phyloP scores from a whole-genome alignment of 2,888 invertebrate species.

The Anagyrus pseudococci region DNA sequence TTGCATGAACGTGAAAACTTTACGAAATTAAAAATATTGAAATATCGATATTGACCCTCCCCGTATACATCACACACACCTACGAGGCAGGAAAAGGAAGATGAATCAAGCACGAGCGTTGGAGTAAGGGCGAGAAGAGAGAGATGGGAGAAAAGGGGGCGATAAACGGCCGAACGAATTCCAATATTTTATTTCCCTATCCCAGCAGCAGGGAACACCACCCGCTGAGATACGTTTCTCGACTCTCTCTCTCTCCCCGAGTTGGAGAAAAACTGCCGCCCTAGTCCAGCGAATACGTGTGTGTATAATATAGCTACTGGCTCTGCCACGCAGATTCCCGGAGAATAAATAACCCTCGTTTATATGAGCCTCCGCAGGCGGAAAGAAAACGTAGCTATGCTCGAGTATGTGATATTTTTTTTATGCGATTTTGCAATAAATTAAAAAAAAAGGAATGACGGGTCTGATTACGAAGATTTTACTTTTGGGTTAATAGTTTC shows the following conservation, averaged over 20 bases:
- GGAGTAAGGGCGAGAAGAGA: background rate
- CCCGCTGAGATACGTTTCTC: constrained; percentile 27
- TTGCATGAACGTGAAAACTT: background rate
- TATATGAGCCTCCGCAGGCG: constrained; percentile 4
- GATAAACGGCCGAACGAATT: constrained; percentile 40
- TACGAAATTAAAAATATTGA: constrained; percentile 34
- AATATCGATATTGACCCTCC: constrained; percentile 25
- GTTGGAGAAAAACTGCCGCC: constrained; percentile 26
- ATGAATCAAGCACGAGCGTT: background rate
- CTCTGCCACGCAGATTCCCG: background rate
- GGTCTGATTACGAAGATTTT: too few relatives aligned
- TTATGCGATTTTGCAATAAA: too few relatives aligned
- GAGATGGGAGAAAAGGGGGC: constrained; percentile 28
- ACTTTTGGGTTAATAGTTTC: too few relatives aligned
- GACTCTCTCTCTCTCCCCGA: background rate
- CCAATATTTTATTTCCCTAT: constrained; percentile 42
- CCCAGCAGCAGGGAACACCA: background rate
- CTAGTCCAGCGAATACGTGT: background rate
- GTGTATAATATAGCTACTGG: background rate
- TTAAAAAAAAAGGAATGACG: too few relatives aligned
- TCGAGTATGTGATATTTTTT: too few relatives aligned
- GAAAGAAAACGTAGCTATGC: constrained; percentile 10
- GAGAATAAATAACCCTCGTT: constrained; percentile 34
- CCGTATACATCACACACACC: background rate
- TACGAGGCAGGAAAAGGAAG: constrained; percentile 6